Base-by-base conservation (phyloP, 53 echinoderm and acorn worm species). In the Apostichopus leukothele region DNA sequence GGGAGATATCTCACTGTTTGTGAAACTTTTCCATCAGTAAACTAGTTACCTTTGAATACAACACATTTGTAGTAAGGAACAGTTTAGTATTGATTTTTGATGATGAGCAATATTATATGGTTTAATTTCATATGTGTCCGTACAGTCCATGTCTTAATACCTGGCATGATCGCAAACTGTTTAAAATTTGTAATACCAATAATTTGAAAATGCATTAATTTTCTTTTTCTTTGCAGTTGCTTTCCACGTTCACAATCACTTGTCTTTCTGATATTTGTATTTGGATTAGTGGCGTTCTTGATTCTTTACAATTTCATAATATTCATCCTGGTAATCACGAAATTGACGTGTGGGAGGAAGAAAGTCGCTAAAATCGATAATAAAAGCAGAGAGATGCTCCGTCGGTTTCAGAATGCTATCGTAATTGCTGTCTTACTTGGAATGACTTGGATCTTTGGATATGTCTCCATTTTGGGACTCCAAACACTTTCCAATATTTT, bases 361-460 rank as follows among this genome's bases (percentile, higher is more conserved):
- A 66, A 85, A 12, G 66, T 85, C 22, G 39, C 63, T 13, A 79
- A 79, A 12, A 50, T 18, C 67, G n/a, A n/a, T n/a, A 61, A 12
- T 6, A 51, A 74, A 26, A 63, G 75, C 3, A 55, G 75, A 2
- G 90, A 90, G 73, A 16, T 57, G 4, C 75, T 94, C 51, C 89
- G 84, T 19, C 88, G 92, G 22, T 76, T 92, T 22, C 91, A 89
- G 76, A 96, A 96, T 83, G 92, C 96, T 11, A 27, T 96, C 16
- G 92, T 91, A 67, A 96, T 96, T 51, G 88, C 92, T 11, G 84
- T 83, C 25, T 73, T 96, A 4, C 91, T 92, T 13, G 96, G 96
- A 12, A 79, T 96, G 63, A 96, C 96, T 11, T 96, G 96, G 96
- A 73, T 94, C 57, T 94, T 94, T 74, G 96, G 93, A 1, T 91